Evolutionary conservation across 2,888 invertebrate genomes (phyloP).

Genomic region (Branchipolynoe longqiensis): DNA sequence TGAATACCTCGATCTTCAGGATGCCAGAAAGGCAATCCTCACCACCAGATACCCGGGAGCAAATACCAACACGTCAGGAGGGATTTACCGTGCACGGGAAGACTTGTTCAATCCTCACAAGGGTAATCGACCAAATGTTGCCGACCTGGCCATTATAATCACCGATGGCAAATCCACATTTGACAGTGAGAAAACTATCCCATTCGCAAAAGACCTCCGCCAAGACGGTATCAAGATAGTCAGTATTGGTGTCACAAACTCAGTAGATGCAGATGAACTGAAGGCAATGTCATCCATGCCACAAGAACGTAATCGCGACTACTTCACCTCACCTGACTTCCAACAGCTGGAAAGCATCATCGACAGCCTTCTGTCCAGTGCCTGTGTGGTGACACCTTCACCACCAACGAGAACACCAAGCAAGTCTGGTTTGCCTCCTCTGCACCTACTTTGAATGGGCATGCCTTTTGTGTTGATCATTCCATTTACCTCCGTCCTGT

Average conservation of each 20-base stretch:
- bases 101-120: not conserved
- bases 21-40: not conserved
- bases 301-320: not conserved
- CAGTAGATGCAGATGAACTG: constrained; percentile 4
- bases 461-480: too few species aligned
- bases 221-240: not conserved
- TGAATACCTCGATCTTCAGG: not conserved
- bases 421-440: too few species aligned
- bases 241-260: constrained; percentile 6
- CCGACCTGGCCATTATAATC: constrained; percentile 8
- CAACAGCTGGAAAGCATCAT: not conserved
- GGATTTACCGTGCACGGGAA: not conserved
- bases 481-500: too few species aligned
- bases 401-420: not conserved
- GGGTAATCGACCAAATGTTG: constrained; percentile 2
- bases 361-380: not conserved
- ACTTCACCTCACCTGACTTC: not conserved
- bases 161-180: constrained; percentile 42
- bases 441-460: too few species aligned
- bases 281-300: constrained; percentile 13
- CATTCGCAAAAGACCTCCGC: constrained; percentile 14
- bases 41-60: not conserved
- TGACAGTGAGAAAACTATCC: constrained; percentile 33
- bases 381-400: not conserved
- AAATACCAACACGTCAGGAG: constrained; percentile 37